A percentile compares a stretch with the other conserved stretches of the same genome.
Evolutionary conservation across 2,797 vertebrate genomes (phyloP).

Genomic region (Sebastes aleutianus): DNA sequence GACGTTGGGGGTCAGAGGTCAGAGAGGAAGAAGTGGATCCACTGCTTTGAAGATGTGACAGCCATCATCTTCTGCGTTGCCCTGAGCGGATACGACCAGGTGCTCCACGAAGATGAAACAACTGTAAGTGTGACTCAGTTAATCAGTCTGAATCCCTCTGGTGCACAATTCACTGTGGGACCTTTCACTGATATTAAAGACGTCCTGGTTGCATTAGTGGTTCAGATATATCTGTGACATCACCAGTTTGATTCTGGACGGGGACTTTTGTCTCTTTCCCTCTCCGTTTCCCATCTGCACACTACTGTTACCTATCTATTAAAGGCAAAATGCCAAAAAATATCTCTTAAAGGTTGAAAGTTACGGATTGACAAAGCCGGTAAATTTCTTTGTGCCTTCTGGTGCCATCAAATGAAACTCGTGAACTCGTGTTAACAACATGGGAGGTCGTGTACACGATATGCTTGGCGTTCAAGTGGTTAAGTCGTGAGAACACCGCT

Average conservation of each 20-base stretch:
- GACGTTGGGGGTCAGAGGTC: conserved; percentile 97
- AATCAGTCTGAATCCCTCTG: not conserved
- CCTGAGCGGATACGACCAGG: conserved; percentile 97
- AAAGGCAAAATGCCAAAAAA: not conserved
- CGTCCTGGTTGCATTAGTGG: not conserved
- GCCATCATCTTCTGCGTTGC: conserved; percentile 99
- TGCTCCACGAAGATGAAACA: conserved; percentile 98
- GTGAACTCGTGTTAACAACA: too few relatives aligned
- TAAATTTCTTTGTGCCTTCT: not conserved
- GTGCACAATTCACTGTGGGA: not conserved
- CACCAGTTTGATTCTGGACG: not conserved
- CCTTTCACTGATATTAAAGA: not conserved
- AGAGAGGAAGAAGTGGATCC: conserved; percentile 99
- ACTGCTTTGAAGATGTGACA: conserved; percentile 98
- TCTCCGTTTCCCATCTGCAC: not conserved
- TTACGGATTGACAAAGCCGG: not conserved
- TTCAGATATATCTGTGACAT: not conserved
- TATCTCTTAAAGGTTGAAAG: not conserved
- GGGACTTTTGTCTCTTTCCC: not conserved
- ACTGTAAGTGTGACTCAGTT: conserved; percentile 86
- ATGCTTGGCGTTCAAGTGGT: too few relatives aligned
- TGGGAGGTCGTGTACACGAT: too few relatives aligned
- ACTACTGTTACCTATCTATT: not conserved
- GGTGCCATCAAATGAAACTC: too few relatives aligned
- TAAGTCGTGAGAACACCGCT: too few relatives aligned